Percentiles rank a stretch among this genome's conserved stretches.
phyloP scores from a whole-genome alignment of 2,888 invertebrate genomes.

The Pteria penguin region DNA sequence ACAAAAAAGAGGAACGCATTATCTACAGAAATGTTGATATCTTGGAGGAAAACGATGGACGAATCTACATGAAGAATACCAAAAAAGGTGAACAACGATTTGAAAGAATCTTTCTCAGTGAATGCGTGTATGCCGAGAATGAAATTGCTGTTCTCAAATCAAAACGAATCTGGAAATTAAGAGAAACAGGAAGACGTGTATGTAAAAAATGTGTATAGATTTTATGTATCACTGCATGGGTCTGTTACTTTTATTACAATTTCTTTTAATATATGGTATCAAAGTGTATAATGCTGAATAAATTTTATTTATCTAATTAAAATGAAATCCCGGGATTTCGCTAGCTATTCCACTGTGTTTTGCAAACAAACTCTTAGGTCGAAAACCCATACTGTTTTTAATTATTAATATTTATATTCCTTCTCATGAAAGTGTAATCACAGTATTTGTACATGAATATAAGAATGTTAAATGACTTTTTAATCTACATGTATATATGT shows the following conservation, averaged over 20 bases:
- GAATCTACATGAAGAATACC: not conserved
- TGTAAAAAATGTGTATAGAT: not conserved
- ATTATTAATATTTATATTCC: too few species aligned
- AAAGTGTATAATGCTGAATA: too few species aligned
- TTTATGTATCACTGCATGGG: not conserved
- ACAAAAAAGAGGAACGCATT: not conserved
- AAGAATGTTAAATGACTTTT: not conserved
- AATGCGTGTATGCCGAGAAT: conserved; percentile 47
- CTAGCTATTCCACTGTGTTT: too few species aligned
- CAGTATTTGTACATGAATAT: too few species aligned
- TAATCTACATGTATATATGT: not conserved
- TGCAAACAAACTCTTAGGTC: too few species aligned
- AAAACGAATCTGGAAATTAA: conserved; percentile 34
- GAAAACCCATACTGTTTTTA: too few species aligned
- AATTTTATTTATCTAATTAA: too few species aligned
- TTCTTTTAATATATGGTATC: too few species aligned
- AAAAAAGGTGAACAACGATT: not conserved
- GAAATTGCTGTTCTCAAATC: conserved; percentile 23
- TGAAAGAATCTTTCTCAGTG: conserved; percentile 52
- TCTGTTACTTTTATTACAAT: too few species aligned
- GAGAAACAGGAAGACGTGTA: conserved; percentile 42
- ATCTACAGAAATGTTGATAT: not conserved
- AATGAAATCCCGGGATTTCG: too few species aligned
- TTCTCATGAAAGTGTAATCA: too few species aligned
- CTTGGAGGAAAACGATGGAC: not conserved